Evolutionary conservation across 2,797 vertebrate genomes (phyloP).

Genomic region (Picus viridis): DNA sequence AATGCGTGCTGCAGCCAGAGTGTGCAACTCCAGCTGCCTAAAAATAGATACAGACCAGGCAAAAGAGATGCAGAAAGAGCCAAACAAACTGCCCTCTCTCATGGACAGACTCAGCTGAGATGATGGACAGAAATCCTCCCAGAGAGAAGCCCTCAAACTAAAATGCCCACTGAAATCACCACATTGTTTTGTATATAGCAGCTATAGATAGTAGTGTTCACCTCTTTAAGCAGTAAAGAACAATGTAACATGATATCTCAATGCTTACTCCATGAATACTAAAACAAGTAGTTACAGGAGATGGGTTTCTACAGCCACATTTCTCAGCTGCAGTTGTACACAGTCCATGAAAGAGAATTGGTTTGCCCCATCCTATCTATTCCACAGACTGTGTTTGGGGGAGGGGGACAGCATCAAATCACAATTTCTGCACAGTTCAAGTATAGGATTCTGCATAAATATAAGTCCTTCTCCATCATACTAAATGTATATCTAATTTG

Average conservation of each 20-base stretch:
- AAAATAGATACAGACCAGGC: neutral
- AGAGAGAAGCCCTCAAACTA: neutral
- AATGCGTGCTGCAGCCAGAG: neutral
- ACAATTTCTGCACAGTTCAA: neutral
- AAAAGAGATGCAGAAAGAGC: neutral
- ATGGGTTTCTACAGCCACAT: neutral
- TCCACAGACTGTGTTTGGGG: neutral
- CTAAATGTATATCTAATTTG: neutral
- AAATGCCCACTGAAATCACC: neutral
- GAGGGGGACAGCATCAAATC: neutral
- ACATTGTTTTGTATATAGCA: neutral
- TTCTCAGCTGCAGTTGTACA: accelerated
- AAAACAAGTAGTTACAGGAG: neutral
- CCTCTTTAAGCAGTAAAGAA: neutral
- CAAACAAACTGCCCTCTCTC: neutral
- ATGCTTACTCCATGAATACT: neutral
- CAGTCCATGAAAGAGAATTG: neutral
- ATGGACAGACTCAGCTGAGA: neutral
- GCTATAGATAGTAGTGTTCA: neutral
- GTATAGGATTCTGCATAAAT: neutral
- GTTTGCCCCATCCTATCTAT: neutral
- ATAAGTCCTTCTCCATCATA: neutral
- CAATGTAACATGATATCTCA: neutral
- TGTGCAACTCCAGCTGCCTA: neutral
- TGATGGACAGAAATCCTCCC: neutral